Percentiles rank a stretch among this genome's conserved stretches.
These are phyloP conservation scores for Hirundichthys speculiger DNA, from an alignment of 2,113 vertebrate genomes.

Conservation along the genomic window DNA sequence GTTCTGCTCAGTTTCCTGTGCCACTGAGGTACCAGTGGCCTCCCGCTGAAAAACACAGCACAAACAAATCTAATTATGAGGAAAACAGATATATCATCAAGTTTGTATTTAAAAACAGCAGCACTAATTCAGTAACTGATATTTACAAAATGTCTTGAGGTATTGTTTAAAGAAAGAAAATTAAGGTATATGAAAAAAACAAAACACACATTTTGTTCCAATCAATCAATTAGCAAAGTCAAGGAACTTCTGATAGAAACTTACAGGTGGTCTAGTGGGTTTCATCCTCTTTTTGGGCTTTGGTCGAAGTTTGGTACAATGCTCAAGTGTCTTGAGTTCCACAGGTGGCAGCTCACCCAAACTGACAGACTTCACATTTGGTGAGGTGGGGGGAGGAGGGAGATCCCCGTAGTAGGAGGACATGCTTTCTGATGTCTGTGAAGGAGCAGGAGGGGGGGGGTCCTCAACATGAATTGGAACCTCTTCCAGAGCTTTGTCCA, in stretches of 20 bases:
- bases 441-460: conserved; percentile 66
- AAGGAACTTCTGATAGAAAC: conserved; percentile 29
- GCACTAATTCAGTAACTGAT: too few species aligned
- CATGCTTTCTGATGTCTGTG: conserved; percentile 16
- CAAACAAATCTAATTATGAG: rapidly evolving
- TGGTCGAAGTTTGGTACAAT: conserved; percentile 91
- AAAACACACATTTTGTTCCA: background rate
- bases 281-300: conserved; percentile 89
- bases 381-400: conserved; percentile 43
- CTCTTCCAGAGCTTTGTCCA: conserved; percentile 95
- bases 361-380: conserved; percentile 72
- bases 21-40: conserved; percentile 58
- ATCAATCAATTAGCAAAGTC: background rate
- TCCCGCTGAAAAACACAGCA: conserved; percentile 18
- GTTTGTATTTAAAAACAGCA: background rate
- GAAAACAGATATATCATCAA: too few species aligned
- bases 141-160: too few species aligned
- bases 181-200: too few species aligned
- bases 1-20: conserved; percentile 84
- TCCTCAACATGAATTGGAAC: conserved; percentile 93
- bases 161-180: too few species aligned
- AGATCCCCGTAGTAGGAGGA: conserved; percentile 25
- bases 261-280: conserved; percentile 85
- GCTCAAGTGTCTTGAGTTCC: conserved; percentile 87
- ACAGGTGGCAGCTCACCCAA: conserved; percentile 85